phyloP scores from a whole-genome alignment of 2,888 invertebrate genomes.

The Sesamia inferens region DNA sequence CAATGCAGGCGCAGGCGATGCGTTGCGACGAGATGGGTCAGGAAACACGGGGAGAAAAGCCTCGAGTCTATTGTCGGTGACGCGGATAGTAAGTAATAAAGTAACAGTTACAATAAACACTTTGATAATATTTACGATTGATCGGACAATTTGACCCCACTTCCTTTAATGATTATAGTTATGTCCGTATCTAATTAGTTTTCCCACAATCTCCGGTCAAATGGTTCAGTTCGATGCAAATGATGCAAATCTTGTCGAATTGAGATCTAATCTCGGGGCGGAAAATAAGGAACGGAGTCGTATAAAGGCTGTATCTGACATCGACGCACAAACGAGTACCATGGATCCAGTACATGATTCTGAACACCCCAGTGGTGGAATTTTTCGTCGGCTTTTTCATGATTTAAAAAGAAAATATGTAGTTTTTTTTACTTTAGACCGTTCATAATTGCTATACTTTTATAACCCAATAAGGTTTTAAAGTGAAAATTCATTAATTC shows the following conservation, averaged over 20 bases:
- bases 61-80: not conserved
- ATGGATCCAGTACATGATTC: no score
- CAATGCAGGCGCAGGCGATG: not conserved
- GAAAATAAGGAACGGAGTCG: not conserved
- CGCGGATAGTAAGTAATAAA: not conserved
- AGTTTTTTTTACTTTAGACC: no score
- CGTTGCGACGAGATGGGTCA: not conserved
- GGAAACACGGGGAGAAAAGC: not conserved
- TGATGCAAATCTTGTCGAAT: not conserved
- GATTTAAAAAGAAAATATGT: no score
- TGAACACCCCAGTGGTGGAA: no score
- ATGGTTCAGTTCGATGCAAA: not conserved
- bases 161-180: constrained; percentile 48
- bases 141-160: constrained; percentile 48
- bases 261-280: not conserved
- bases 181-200: constrained; percentile 18
- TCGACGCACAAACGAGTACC: no score
- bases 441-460: no score
- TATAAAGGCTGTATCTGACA: no score
- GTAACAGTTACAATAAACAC: constrained; percentile 38
- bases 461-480: no score
- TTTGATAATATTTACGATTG: constrained; percentile 45
- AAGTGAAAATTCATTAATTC: no score
- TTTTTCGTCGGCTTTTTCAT: no score
- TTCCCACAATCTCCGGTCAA: not conserved